Evolutionary conservation across 1,140 invertebrate genomes (phyloP).

Genomic region (Nasonia longicornis): DNA sequence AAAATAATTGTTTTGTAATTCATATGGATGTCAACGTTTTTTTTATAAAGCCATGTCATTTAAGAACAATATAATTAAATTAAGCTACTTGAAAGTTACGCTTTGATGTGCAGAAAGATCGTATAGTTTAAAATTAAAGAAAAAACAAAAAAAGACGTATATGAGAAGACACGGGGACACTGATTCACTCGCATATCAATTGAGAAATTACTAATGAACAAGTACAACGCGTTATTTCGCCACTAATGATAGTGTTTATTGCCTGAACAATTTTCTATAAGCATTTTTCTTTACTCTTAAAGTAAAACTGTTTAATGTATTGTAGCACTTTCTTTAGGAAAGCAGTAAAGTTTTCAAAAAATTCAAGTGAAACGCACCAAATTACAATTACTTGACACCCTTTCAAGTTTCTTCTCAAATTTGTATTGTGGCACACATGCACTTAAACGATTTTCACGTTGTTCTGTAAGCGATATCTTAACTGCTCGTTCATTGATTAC

Average conservation of each 20-base stretch:
- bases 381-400: slow-evolving; percentile 23
- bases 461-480: slow-evolving; percentile 22
- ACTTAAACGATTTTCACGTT: slow-evolving; percentile 39
- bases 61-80: slow-evolving; percentile 32
- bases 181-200: slow-evolving; percentile 46
- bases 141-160: not conserved
- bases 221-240: slow-evolving; percentile 46
- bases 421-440: slow-evolving; percentile 30
- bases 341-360: slow-evolving; percentile 22
- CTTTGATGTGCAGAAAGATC: slow-evolving; percentile 25
- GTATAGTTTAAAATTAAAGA: slow-evolving; percentile 27
- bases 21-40: slow-evolving; percentile 12
- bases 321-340: slow-evolving; percentile 29
- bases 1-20: slow-evolving; percentile 34
- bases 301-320: slow-evolving; percentile 16
- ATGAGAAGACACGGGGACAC: slow-evolving; percentile 22
- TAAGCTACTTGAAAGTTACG: slow-evolving; percentile 36
- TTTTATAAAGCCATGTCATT: slow-evolving; percentile 36
- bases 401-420: slow-evolving; percentile 35
- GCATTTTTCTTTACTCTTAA: slow-evolving; percentile 29
- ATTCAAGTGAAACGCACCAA: slow-evolving; percentile 28
- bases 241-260: slow-evolving; percentile 37
- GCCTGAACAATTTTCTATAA: slow-evolving; percentile 39
- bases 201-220: slow-evolving; percentile 42
- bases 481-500: slow-evolving; percentile 35